These are phyloP conservation scores for Rhodeus uyekii DNA, from an alignment of 2,797 vertebrate genomes.

Conservation along the genomic window DNA sequence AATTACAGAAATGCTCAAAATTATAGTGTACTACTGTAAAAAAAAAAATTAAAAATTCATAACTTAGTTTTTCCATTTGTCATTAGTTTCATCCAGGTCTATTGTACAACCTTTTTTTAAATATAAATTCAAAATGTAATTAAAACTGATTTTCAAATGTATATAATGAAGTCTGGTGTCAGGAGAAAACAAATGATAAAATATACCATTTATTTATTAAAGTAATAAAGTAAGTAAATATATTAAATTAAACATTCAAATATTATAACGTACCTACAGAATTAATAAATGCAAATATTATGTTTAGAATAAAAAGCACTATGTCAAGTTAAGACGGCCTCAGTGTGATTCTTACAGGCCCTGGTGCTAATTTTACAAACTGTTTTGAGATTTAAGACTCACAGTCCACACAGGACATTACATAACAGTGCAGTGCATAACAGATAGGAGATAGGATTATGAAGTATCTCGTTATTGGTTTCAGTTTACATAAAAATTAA, in stretches of 20 bases:
- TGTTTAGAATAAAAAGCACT: background rate
- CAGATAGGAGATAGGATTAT: background rate
- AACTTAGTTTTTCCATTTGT: background rate
- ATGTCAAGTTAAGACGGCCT: background rate
- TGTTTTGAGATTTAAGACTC: conserved; percentile 17
- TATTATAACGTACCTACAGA: background rate
- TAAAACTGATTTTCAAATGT: background rate
- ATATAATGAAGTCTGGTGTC: background rate
- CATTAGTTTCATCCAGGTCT: background rate
- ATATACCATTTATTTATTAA: too few species aligned
- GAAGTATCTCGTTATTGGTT: background rate
- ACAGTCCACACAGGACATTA: background rate
- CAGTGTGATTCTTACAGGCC: background rate
- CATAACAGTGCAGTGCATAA: background rate
- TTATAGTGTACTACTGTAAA: background rate
- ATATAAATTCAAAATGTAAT: background rate
- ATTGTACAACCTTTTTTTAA: background rate
- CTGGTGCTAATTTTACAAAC: conserved; percentile 12
- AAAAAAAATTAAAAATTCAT: too few species aligned
- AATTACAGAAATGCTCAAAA: background rate
- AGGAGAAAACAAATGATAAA: background rate
- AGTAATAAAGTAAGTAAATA: background rate
- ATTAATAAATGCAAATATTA: background rate
- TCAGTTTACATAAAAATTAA: too few species aligned
- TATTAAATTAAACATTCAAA: background rate